Evolutionary conservation across 2,888 invertebrate genomes (phyloP), one percentile per base, ranked within the genome.

Genomic region (Leptinotarsa peninsularis): DNA sequence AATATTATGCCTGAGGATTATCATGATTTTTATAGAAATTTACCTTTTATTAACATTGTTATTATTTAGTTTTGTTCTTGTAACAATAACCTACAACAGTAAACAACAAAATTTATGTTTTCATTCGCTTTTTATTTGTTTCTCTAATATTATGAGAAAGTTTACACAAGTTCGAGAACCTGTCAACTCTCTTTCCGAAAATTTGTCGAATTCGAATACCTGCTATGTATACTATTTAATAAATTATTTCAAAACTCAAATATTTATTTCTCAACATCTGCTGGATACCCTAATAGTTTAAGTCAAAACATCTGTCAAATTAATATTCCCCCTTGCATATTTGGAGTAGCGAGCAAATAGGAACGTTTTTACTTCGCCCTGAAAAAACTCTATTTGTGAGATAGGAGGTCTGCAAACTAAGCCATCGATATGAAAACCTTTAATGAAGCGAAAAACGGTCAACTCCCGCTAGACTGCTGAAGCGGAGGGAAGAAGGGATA

Each of bases 31-130:
- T 1, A 33, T 33, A 33, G 33, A 33, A 33, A 33, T 33, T 33
- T 33, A 33, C 33, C 33, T 33, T 33, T 33, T 7, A 33, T 33
- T 33, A 33, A 1, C 7, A 33, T 33, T 7, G 33, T 7, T 33
- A 33, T 27, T 27, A 1, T 27, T 27, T 5, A 23, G 23, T 7
- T 66, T 71, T 49, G 58, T 43, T 58, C 56, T 56, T 58, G 23
- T 58, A 23, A 18, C 1, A 63, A 63, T 63, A 10, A 63, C 63
- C 63, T 63, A 43, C 33, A 15, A n/a, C 63, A 63, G 43, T 63
- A 43, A 63, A n/a, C 33, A 63, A 63, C 17, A 33, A 63, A 5
- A n/a, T 27, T 60, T 33, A 33, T 63, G 63, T 43, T 63, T 5
- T 63, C 5, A 63, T 43, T n/a, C 2, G n/a, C 33, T 33, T 4